Evolutionary conservation across 2,888 invertebrate species (phyloP), one percentile per base, ranked within the genome.

Genomic region (Lathronympha strigana): DNA sequence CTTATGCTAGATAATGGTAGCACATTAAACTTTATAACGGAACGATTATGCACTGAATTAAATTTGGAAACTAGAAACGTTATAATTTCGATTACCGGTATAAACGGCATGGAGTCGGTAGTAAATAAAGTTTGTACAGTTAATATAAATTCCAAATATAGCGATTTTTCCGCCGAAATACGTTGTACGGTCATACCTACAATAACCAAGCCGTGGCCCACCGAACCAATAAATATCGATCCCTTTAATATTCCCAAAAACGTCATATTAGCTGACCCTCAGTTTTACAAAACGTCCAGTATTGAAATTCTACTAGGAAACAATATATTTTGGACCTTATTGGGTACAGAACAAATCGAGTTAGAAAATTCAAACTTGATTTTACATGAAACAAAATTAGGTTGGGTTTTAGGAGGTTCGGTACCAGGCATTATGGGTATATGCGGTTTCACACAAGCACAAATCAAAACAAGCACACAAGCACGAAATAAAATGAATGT

Each of bases 301-400:
- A 40, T 40, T 40, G 15, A 40, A 8, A 31, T 31, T 31, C 31
- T 15, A 40, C 40, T 40, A 40, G 40, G 40, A 17, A 40, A 17
- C 40, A 40, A 40, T 40, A 40, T 40, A 40, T 40, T 40, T 40
- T 40, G 40, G 40, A 31, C 8, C 9, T 31, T 31, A 5, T 36
- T 36, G 4, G 36, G 36, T n/a, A n/a, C 36, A 36, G n/a, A n/a
- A n/a, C 36, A 36, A 36, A 36, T 36, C 36, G 36, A 36, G 2
- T 36, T 36, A 36, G n/a, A 36, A 2, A 36, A 36, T n/a, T n/a
- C 36, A n/a, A 36, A 36, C n/a, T 4, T 36, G 4, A 36, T 36
- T 36, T 36, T 36, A n/a, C 36, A 36, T 36, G 36, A 36, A 36
- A 36, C 36, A 13, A 36, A n/a, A 36, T 36, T 36, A n/a, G 36